phyloP scores from a whole-genome alignment of 2,797 vertebrate species.

The Labroides dimidiatus region DNA sequence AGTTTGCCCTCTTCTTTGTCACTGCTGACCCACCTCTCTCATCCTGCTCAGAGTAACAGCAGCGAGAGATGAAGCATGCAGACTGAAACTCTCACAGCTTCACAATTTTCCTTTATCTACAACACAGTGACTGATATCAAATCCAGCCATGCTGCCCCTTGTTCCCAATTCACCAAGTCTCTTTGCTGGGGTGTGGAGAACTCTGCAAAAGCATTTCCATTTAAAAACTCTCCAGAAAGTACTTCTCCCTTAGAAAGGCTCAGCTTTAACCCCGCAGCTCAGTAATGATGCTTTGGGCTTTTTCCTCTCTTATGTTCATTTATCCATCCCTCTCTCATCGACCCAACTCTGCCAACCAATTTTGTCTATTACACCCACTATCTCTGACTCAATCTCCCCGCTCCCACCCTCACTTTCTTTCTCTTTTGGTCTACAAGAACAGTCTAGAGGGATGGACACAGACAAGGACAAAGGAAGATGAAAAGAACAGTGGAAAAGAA shows the following conservation, averaged over 20 bases:
- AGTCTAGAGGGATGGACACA: constrained; percentile 38
- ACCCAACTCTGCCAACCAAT: constrained; percentile 59
- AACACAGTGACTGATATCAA: constrained; percentile 67
- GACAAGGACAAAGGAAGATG: constrained; percentile 7
- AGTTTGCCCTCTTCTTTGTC: constrained; percentile 20
- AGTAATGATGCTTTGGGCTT: constrained; percentile 35
- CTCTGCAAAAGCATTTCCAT: constrained; percentile 31
- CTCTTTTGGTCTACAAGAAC: constrained; percentile 26
- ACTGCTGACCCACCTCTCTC: constrained; percentile 41
- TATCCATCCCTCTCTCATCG: constrained; percentile 55
- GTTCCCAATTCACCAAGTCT: constrained; percentile 54
- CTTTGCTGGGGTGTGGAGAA: constrained; percentile 34
- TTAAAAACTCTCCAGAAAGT: constrained; percentile 40
- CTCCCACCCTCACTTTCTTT: constrained; percentile 20
- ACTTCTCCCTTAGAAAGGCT: constrained; percentile 31
- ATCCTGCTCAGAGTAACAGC: constrained; percentile 48
- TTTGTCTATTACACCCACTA: constrained; percentile 61
- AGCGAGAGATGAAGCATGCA: constrained; percentile 37
- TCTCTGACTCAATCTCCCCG: constrained; percentile 59
- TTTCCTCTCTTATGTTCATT: constrained; percentile 47
- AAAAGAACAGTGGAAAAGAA: constrained; percentile 10
- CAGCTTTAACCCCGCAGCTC: constrained; percentile 19
- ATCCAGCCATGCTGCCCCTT: constrained; percentile 54
- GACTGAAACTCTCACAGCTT: constrained; percentile 46
- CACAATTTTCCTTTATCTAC: constrained; percentile 64